Evolutionary conservation across 2,888 invertebrate genomes (phyloP), one percentile per base, ranked within the genome.

Genomic region (Axea sp.): DNA sequence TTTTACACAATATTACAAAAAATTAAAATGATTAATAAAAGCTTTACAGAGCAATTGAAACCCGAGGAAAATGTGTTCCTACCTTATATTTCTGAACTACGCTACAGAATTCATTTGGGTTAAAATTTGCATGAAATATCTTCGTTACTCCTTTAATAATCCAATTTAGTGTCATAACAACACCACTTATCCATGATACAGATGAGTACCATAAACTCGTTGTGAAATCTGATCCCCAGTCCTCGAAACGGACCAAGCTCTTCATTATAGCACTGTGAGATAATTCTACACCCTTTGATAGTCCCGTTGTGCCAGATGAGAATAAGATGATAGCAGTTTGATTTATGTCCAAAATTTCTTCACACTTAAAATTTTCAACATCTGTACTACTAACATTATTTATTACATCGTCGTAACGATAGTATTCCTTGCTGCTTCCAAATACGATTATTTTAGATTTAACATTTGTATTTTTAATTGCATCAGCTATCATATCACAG

Each of bases 231-330:
- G 24, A 0, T 2, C 35, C 14, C 47, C 24, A 39, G 2, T 28
- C 0, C 3, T 47, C 55, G n/a, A 72, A 8, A 0, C 30, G 2
- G 8, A 39, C 22, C 9, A 76, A 35, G 33, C 78, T 73, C 1
- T 57, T 47, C 15, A 79, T 28, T 6, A 83, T 11, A 4, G 69
- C 39, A 7, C 68, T 24, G 37, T 85, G 81, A 2, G 83, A 76
- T 2, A 83, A 43, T 1, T 81, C 76, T 1, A 82, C 80, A 1
- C 80, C 84, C n/a, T 86, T 86, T 0, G 86, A 81, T 3, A 80
- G 11, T 0, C 84, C 86, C 0, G 83, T 84, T 0, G 82, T 84
- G 0, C 86, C 86, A 0, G 86, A 86, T 0, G 86, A 83, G 22
- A 80, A 85, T 2, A 85, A 7, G 2, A 86, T 78, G 3, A 78